Conservation (phyloP, 2,113 vertebrate genomes). For the Delphinus delphis region DNA sequence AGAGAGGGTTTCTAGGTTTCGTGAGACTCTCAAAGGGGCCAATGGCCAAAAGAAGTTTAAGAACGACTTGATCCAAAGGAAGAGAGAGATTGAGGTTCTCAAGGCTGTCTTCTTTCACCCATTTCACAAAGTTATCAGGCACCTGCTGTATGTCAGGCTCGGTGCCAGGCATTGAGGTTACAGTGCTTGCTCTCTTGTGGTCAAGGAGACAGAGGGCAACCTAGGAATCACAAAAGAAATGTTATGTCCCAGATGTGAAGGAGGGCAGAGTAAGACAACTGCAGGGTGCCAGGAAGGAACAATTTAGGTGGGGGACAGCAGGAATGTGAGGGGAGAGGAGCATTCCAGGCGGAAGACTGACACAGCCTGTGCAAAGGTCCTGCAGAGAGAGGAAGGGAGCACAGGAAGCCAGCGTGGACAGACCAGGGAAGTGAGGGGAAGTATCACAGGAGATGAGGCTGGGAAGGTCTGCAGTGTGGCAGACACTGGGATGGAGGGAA, state of each 20-base stretch:
- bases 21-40: neutral
- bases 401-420: accelerated
- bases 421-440: neutral
- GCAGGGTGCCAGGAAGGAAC: neutral
- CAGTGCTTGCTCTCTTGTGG: neutral
- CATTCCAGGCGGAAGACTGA: neutral
- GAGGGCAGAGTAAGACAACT: neutral
- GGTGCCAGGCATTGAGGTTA: neutral
- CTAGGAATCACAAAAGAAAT: neutral
- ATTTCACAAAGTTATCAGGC: too few relatives aligned
- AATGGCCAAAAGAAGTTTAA: neutral
- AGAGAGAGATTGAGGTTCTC: neutral
- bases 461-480: neutral
- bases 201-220: neutral
- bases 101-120: neutral
- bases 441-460: accelerated
- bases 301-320: accelerated
- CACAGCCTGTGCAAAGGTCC: neutral
- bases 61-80: neutral
- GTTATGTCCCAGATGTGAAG: neutral
- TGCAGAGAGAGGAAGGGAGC: neutral
- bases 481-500: neutral
- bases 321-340: neutral
- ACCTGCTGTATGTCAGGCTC: neutral
- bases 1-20: neutral